phyloP scores from a whole-genome alignment of 1,140 invertebrate species.

The Trichoplusia ni region DNA sequence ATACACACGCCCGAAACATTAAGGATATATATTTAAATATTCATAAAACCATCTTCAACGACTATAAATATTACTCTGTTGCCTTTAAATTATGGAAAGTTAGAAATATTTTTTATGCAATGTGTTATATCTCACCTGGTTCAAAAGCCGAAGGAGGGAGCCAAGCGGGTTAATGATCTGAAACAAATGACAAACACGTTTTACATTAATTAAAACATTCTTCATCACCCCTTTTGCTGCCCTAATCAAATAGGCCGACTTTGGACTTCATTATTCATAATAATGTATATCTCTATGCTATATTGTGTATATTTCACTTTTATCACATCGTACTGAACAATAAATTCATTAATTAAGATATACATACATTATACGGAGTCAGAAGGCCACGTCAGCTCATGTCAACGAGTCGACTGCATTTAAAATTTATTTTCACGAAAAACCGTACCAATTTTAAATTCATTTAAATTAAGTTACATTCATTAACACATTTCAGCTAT shows the following conservation, averaged over 20 bases:
- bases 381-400: neutral
- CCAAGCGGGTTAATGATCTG: constrained; percentile 17
- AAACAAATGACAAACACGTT: constrained; percentile 8
- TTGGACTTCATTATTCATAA: too few relatives aligned
- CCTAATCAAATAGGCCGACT: too few relatives aligned
- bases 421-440: constrained; percentile 25
- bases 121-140: constrained; percentile 3
- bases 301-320: neutral
- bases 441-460: constrained; percentile 24
- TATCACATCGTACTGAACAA: neutral
- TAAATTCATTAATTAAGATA: constrained; percentile 1
- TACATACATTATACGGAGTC: neutral
- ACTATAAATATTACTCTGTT: neutral
- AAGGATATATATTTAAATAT: neutral
- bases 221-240: too few relatives aligned
- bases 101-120: too few relatives aligned
- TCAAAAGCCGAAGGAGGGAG: neutral
- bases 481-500: constrained; percentile 15
- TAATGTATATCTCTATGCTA: too few relatives aligned
- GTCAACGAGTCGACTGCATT: constrained; percentile 14
- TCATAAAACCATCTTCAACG: neutral
- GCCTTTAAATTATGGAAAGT: too few relatives aligned
- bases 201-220: neutral
- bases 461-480: constrained; percentile 32
- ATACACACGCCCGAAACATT: neutral